Conservation (phyloP, 2,888 invertebrate genomes). For the Argyresthia goedartella region DNA sequence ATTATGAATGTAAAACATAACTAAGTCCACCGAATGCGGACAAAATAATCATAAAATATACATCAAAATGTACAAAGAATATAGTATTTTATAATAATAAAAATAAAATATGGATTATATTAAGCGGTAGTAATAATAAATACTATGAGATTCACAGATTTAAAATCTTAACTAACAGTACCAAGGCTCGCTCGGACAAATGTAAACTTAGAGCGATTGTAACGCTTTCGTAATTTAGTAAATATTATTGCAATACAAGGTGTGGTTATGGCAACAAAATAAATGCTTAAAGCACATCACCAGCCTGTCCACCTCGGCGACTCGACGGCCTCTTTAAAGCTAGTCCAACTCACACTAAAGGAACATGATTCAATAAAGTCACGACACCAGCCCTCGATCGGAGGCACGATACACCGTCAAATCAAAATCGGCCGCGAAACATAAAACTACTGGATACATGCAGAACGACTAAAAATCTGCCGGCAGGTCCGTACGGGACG, state of each 20-base stretch:
- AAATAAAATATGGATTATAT: conserved; percentile 62
- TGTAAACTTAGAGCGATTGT: conserved; percentile 61
- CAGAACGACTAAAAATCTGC: conserved; percentile 54
- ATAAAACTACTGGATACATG: conserved; percentile 68
- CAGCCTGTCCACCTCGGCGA: conserved; percentile 60
- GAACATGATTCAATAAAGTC: conserved; percentile 60
- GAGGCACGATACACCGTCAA: conserved; percentile 19
- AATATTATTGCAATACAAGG: conserved; percentile 69
- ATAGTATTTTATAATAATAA: conserved; percentile 51
- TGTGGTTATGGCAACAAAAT: conserved; percentile 72
- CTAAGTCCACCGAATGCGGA: conserved; percentile 51
- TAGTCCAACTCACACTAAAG: conserved; percentile 62
- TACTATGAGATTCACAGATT: conserved; percentile 72
- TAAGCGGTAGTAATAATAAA: conserved; percentile 69
- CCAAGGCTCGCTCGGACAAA: conserved; percentile 58
- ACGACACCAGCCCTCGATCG: conserved; percentile 42
- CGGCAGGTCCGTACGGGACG: conserved; percentile 55
- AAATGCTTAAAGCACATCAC: conserved; percentile 72
- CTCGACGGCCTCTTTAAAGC: conserved; percentile 33
- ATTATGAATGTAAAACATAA: conserved; percentile 62
- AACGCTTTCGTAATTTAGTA: conserved; percentile 65
- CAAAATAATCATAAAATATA: conserved; percentile 64
- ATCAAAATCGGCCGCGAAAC: conserved; percentile 49
- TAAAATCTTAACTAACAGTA: conserved; percentile 69
- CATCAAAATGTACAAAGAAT: conserved; percentile 71